Evolutionary conservation across 2,113 vertebrate species (phyloP).

Genomic region (Echinops telfairi): DNA sequence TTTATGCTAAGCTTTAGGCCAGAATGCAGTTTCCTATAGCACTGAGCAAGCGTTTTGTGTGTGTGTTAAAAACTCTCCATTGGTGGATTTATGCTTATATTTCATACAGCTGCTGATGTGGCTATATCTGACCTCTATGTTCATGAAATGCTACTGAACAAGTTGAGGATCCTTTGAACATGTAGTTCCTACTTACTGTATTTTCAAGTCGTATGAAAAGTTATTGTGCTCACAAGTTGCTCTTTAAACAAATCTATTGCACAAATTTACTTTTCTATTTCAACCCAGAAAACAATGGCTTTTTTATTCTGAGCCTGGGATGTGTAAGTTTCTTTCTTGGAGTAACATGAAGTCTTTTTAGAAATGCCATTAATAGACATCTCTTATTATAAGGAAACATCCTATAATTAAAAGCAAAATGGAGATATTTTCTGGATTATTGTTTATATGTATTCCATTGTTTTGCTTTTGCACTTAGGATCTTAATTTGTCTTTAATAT

Average conservation of each 20-base stretch:
- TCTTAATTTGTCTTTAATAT: background rate
- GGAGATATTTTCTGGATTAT: slow-evolving; percentile 15
- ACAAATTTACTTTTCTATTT: background rate
- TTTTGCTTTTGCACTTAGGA: slow-evolving; percentile 30
- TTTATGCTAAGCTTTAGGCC: background rate
- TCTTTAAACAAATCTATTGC: slow-evolving; percentile 48
- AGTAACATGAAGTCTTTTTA: slow-evolving; percentile 43
- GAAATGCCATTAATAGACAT: slow-evolving; percentile 5
- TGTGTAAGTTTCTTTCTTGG: slow-evolving; percentile 52
- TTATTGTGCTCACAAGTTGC: slow-evolving; percentile 24
- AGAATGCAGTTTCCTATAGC: background rate
- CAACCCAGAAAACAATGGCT: slow-evolving; percentile 32
- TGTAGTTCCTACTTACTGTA: slow-evolving; percentile 32
- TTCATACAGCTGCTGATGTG: background rate
- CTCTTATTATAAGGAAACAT: slow-evolving; percentile 35
- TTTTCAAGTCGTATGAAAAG: slow-evolving; percentile 29
- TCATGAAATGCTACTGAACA: background rate
- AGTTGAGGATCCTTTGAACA: background rate
- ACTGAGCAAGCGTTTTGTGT: background rate
- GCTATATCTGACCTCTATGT: background rate
- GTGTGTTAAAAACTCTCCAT: background rate
- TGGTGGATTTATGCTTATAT: background rate
- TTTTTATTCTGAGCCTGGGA: background rate
- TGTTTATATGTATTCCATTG: slow-evolving; percentile 23
- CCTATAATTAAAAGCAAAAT: slow-evolving; percentile 32